phyloP scores from a whole-genome alignment of 2,888 invertebrate species.

The Amaurobius ferox region DNA sequence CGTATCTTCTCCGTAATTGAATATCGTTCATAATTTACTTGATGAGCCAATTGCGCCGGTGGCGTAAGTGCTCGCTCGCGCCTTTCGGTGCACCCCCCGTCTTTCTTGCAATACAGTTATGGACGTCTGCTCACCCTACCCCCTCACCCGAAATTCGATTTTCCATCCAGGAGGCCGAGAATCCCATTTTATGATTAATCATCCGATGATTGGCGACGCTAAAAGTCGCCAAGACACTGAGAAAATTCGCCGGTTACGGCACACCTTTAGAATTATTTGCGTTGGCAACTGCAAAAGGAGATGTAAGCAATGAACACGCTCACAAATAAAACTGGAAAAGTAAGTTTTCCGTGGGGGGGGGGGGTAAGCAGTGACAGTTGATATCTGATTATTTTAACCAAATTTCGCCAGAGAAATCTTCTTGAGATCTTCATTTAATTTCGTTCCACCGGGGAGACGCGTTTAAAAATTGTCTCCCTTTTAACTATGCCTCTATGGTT shows the following conservation, averaged over 20 bases:
- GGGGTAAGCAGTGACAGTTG: neutral
- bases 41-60: conserved; percentile 67
- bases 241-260: neutral
- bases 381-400: conserved; percentile 13
- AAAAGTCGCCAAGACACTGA: neutral
- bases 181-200: conserved; percentile 57
- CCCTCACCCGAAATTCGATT: conserved; percentile 62
- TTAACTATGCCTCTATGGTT: neutral
- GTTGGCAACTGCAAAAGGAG: neutral
- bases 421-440: conserved; percentile 8
- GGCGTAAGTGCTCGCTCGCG: conserved; percentile 60
- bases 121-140: neutral
- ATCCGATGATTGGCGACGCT: conserved; percentile 13
- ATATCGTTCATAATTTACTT: conserved; percentile 73
- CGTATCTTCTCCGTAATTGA: conserved; percentile 63
- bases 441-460: neutral
- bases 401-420: neutral
- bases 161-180: conserved; percentile 47
- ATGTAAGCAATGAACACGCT: neutral
- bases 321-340: conserved; percentile 6
- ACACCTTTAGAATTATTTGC: neutral
- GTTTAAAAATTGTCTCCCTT: conserved; percentile 9
- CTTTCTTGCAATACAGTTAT: conserved; percentile 28
- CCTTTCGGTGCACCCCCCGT: conserved; percentile 20
- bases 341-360: neutral